Evolutionary conservation across 2,113 vertebrate genomes (phyloP), one percentile per base, ranked within the genome.

Genomic region (Marcusenius ussheri): DNA sequence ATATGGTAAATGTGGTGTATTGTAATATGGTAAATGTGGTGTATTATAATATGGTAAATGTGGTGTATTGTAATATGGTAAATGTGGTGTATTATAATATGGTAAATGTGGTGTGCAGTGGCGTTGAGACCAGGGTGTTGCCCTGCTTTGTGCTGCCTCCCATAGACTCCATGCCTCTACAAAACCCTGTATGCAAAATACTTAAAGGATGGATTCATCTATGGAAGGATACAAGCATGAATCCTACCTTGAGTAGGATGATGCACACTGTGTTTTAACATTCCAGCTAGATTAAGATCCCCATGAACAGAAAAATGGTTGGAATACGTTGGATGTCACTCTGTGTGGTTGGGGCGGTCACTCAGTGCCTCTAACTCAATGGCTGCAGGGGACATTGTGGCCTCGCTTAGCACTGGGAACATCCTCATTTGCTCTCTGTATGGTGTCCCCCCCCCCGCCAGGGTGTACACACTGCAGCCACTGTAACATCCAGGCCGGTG

Each of bases 381-480:
- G 35, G 31, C 27, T 77, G 13, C 74, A 77, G 31, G 9, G 19
- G 74, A 77, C 13, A 39, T 39, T 39, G 70, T 77, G 70, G 6
- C 27, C 13, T 77, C 17, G 5, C 74, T 77, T 77, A 27, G 31
- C 35, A 77, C 6, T 77, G 74, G 15, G 74, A 39, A 42, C 74
- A 42, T 77, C 74, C 35, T 77, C 13, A 35, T 77, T 77, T 35
- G 35, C 4, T 24, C 46, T 11, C 7, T 90, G 56, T 86, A 21
- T 19, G 24, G 45, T 74, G 83, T 90, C 45, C 17, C 45, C 51
- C 6, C 53, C 84, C n/a, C 21, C 24, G 1, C 77, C 74, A 90
- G 90, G 27, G 42, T 90, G 90, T 84, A 56, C 77, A 10, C 87
- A 88, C 35, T 90, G 90, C 58, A 70, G 39, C 3, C 70, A 90